Evolutionary conservation across 2,113 vertebrate species (phyloP).

Genomic region (Corydoras maculifer): DNA sequence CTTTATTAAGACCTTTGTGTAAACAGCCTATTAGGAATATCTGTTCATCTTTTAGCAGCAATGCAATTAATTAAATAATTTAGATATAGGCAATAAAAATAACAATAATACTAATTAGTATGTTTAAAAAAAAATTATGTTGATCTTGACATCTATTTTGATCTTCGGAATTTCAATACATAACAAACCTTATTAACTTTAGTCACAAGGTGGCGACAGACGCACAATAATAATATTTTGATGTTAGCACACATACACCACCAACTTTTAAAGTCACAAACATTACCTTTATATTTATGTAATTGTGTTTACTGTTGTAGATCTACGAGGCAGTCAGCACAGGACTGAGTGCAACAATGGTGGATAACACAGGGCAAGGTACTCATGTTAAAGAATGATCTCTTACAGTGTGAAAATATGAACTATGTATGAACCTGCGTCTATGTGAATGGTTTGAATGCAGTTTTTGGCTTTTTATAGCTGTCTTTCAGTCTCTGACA

Average conservation of each 20-base stretch:
- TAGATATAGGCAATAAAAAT: too few species aligned
- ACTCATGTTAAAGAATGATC: conserved; percentile 7
- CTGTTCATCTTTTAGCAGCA: too few species aligned
- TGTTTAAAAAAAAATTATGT: too few species aligned
- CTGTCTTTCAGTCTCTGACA: conserved; percentile 45
- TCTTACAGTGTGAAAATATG: too few species aligned
- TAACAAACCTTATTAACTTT: too few species aligned
- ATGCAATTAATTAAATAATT: too few species aligned
- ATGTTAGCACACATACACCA: too few species aligned
- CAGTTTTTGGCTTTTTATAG: conserved; percentile 25
- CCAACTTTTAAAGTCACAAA: background rate
- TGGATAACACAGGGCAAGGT: conserved; percentile 45
- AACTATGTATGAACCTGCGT: background rate
- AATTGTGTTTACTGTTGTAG: conserved; percentile 36
- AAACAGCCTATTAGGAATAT: too few species aligned
- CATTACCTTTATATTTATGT: background rate
- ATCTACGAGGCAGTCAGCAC: conserved; percentile 36
- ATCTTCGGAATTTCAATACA: too few species aligned
- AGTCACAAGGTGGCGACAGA: conserved; percentile 4
- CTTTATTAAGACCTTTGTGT: background rate
- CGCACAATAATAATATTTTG: background rate
- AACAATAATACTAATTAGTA: too few species aligned
- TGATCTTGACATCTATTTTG: too few species aligned
- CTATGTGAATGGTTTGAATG: background rate
- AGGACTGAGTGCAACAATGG: conserved; percentile 39